Evolutionary conservation across 2,888 invertebrate genomes (phyloP).

Genomic region (Empis stercorea): DNA sequence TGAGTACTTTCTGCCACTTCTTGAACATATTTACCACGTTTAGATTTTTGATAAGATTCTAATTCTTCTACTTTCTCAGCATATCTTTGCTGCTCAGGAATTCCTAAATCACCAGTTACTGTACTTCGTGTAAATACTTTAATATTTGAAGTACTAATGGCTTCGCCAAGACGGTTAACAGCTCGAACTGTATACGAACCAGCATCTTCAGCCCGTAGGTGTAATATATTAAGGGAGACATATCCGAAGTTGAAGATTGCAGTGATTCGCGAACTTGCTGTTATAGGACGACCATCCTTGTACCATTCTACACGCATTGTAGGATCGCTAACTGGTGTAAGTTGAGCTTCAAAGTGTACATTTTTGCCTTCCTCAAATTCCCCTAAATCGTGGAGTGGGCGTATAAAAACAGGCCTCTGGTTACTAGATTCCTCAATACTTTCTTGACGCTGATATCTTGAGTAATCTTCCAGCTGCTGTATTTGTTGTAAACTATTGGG

Average conservation of each 20-base stretch:
- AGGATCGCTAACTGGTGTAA: conserved; percentile 84
- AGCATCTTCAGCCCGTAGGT: conserved; percentile 96
- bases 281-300: conserved; percentile 87
- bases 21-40: conserved; percentile 65
- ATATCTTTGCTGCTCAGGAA: conserved; percentile 80
- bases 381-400: conserved; percentile 72
- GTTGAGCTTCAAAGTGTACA: conserved; percentile 86
- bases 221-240: conserved; percentile 96
- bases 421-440: conserved; percentile 68
- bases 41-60: conserved; percentile 69
- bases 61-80: conserved; percentile 85
- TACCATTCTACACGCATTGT: conserved; percentile 93
- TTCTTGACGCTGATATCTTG: conserved; percentile 72
- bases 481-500: conserved; percentile 85
- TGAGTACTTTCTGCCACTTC: conserved; percentile 68
- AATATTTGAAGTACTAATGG: conserved; percentile 68
- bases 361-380: conserved; percentile 82
- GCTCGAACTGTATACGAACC: conserved; percentile 89
- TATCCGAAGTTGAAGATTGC: conserved; percentile 98
- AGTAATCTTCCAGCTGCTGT: conserved; percentile 81
- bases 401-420: conserved; percentile 77
- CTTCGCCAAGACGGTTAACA: conserved; percentile 82
- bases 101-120: conserved; percentile 76
- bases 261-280: conserved; percentile 93
- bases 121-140: conserved; percentile 65